Conservation (phyloP, 2,888 invertebrate species). For the Papilio demoleus region DNA sequence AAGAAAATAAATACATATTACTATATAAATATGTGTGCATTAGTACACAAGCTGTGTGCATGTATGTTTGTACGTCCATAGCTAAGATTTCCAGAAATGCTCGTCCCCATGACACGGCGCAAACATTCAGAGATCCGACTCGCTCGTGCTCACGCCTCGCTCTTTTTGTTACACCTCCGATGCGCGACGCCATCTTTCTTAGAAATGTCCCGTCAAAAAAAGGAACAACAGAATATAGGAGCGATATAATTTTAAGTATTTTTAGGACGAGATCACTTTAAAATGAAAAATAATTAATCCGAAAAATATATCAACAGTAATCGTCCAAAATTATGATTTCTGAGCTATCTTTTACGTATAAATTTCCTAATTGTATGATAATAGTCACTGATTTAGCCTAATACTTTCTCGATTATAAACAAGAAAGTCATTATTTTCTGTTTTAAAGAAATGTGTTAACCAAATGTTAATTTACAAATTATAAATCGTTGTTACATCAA, state of each 20-base stretch:
- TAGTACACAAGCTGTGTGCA: constrained; percentile 40
- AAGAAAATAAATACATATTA: too few species aligned
- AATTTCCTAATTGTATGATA: too few species aligned
- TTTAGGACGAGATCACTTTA: constrained; percentile 2
- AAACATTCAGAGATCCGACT: constrained; percentile 53
- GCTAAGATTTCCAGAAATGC: constrained; percentile 54
- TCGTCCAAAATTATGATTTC: too few species aligned
- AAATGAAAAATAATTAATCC: background rate
- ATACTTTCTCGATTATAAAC: background rate
- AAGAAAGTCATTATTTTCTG: background rate
- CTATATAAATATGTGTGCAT: background rate
- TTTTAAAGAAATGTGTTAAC: too few species aligned
- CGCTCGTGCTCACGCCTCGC: constrained; percentile 67
- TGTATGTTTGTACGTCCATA: constrained; percentile 54
- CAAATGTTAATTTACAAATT: too few species aligned
- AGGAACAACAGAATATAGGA: constrained; percentile 43
- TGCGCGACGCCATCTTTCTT: constrained; percentile 63
- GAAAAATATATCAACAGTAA: background rate
- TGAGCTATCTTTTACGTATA: too few species aligned
- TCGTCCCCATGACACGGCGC: constrained; percentile 15
- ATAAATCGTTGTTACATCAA: too few species aligned
- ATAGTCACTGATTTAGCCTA: too few species aligned
- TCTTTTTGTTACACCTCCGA: constrained; percentile 63
- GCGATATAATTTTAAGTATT: background rate
- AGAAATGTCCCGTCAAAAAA: constrained; percentile 69